These are phyloP conservation scores for Ammodytes marinus DNA, from an alignment of 2,113 vertebrate species.

Conservation along the genomic window DNA sequence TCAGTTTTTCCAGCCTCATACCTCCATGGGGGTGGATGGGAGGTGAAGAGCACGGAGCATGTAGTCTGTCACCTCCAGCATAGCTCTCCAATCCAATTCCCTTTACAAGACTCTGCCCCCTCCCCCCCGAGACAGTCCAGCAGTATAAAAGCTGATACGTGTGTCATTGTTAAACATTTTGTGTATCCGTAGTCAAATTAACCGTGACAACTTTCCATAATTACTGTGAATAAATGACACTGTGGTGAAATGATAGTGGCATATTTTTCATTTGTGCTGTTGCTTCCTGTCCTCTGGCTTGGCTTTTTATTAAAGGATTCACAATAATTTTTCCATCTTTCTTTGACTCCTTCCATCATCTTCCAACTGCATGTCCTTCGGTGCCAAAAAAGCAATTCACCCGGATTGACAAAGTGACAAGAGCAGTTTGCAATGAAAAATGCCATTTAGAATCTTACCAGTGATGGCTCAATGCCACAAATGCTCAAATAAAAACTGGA, in stretches of 20 bases:
- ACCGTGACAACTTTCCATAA: background rate
- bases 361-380: background rate
- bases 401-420: background rate
- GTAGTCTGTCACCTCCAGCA: constrained; percentile 30
- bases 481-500: background rate
- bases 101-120: background rate
- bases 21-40: background rate
- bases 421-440: background rate
- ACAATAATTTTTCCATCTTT: background rate
- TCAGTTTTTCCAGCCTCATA: constrained; percentile 22
- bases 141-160: background rate
- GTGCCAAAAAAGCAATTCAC: background rate
- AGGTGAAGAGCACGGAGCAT: constrained; percentile 23
- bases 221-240: background rate
- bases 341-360: background rate
- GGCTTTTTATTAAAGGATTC: background rate
- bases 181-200: constrained; percentile 6
- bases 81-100: constrained; percentile 21
- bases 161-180: background rate
- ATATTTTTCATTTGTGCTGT: background rate
- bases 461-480: background rate
- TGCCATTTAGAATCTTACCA: background rate
- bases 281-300: background rate
- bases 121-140: constrained; percentile 4
- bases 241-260: background rate